A percentile compares a stretch with the other conserved stretches of the same genome.
These are phyloP conservation scores for Cyprinodon variegatus DNA, from an alignment of 2,113 vertebrate species.

Conservation along the genomic window DNA sequence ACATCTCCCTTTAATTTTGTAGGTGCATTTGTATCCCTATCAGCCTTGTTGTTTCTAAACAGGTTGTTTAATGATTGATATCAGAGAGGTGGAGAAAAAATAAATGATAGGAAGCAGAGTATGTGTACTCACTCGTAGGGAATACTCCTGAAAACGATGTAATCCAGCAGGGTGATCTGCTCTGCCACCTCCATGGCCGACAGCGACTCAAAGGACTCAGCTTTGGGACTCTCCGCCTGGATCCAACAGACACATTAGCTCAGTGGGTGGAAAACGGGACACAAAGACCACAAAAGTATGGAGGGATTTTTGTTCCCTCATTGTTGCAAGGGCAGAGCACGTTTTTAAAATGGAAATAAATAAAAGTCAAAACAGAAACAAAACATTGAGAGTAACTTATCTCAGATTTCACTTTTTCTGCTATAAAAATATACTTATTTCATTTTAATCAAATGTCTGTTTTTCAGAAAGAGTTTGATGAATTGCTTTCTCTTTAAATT, in stretches of 20 bases:
- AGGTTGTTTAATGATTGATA: not conserved
- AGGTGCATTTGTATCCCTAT: not conserved
- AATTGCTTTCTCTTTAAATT: too few species aligned
- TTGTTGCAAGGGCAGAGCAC: too few species aligned
- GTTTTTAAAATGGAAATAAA: too few species aligned
- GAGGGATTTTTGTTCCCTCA: too few species aligned
- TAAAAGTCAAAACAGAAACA: too few species aligned
- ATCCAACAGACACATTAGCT: conserved; percentile 9
- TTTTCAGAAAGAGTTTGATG: too few species aligned
- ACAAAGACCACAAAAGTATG: not conserved
- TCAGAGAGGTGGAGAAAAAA: not conserved
- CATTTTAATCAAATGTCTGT: too few species aligned
- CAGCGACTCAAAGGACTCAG: conserved; percentile 91
- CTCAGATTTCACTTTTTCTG: too few species aligned
- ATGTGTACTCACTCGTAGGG: conserved; percentile 90
- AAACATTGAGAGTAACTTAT: too few species aligned
- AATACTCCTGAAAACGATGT: conserved; percentile 93
- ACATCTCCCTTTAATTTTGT: not conserved
- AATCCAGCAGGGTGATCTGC: conserved; percentile 95
- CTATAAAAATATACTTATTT: too few species aligned
- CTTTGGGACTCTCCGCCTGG: conserved; percentile 86
- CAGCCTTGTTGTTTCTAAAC: too few species aligned
- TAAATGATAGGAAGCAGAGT: not conserved
- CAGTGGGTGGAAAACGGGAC: not conserved
- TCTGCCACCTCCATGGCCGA: conserved; percentile 97